These are phyloP conservation scores for Antheraea yamamai DNA, from an alignment of 2,888 invertebrate genomes.

Conservation along the genomic window DNA sequence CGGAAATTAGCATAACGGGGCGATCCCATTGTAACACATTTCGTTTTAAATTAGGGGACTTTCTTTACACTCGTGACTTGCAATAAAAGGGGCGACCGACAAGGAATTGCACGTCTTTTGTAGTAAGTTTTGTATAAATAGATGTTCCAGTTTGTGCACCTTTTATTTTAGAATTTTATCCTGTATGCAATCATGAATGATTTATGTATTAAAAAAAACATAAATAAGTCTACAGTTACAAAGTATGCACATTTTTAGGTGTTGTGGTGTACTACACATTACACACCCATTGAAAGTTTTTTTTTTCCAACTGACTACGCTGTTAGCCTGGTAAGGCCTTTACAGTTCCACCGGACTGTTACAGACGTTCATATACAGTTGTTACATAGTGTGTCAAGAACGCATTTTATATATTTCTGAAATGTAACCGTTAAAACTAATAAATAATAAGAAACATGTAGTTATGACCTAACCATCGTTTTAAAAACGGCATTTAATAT, in stretches of 20 bases:
- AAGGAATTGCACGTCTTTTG: constrained; percentile 24
- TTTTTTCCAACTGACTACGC: too few species aligned
- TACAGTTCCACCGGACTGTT: too few species aligned
- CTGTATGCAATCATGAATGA: not conserved
- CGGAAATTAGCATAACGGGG: constrained; percentile 78
- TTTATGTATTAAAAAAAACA: too few species aligned
- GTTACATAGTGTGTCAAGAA: too few species aligned
- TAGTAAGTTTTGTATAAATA: constrained; percentile 50
- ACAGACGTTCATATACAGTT: too few species aligned
- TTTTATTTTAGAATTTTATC: constrained; percentile 33
- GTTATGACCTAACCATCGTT: too few species aligned
- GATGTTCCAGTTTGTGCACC: constrained; percentile 48
- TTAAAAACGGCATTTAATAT: too few species aligned
- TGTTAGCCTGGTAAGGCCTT: too few species aligned
- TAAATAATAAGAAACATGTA: too few species aligned
- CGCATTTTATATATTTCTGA: too few species aligned
- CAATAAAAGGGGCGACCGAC: constrained; percentile 59
- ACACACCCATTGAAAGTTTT: too few species aligned
- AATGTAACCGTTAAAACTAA: not conserved
- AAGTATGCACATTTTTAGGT: not conserved
- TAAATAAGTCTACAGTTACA: too few species aligned
- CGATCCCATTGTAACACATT: constrained; percentile 77
- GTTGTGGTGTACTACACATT: not conserved
- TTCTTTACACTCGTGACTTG: constrained; percentile 81
- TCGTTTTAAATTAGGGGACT: constrained; percentile 80